Evolutionary conservation across 2,888 invertebrate genomes (phyloP).

Genomic region (Elegia similella): DNA sequence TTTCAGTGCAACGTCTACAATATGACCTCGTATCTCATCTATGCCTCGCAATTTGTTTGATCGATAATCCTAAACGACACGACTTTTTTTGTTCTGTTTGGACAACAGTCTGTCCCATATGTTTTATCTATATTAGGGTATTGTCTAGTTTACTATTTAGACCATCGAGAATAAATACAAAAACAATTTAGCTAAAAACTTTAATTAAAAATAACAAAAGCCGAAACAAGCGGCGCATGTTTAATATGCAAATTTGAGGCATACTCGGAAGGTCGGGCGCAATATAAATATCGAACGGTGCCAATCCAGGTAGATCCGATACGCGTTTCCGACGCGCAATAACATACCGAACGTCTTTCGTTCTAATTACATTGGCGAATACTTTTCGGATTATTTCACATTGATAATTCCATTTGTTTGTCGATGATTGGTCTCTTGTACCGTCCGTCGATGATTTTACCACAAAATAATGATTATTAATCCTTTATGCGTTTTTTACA

Average conservation of each 20-base stretch:
- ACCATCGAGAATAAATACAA: background rate
- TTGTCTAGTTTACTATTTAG: too few species aligned
- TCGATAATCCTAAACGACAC: too few species aligned
- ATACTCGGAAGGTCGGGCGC: background rate
- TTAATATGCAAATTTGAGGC: slow-evolving; percentile 20
- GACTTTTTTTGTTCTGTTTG: too few species aligned
- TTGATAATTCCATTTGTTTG: background rate
- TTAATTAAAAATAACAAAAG: slow-evolving; percentile 5
- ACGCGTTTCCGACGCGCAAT: background rate
- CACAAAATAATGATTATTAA: too few species aligned
- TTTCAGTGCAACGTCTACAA: too few species aligned
- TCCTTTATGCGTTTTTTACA: too few species aligned
- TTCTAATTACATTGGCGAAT: background rate
- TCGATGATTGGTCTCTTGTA: too few species aligned
- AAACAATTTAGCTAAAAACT: background rate
- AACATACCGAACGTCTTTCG: background rate
- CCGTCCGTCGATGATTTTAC: too few species aligned
- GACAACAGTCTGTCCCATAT: too few species aligned
- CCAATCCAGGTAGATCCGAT: background rate
- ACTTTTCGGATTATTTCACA: background rate
- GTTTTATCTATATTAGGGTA: too few species aligned
- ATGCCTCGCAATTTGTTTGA: too few species aligned
- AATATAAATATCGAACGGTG: slow-evolving; percentile 3
- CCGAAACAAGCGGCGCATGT: slow-evolving; percentile 12
- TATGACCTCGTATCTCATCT: too few species aligned